phyloP scores from a whole-genome alignment of 2,797 vertebrate genomes.

The Sphaeramia orbicularis region DNA sequence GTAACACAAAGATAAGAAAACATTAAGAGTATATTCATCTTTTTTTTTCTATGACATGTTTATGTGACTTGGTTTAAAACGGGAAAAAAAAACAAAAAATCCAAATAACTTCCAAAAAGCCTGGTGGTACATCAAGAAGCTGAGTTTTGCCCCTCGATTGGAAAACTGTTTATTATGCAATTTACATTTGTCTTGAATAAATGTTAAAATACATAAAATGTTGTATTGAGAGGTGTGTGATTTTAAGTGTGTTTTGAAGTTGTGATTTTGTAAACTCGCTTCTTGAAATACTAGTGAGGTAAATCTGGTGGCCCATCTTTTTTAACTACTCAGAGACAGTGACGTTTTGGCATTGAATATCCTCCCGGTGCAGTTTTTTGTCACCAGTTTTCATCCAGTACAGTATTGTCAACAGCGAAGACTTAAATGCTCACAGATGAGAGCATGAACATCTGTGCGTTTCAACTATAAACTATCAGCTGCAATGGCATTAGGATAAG shows the following conservation, averaged over 20 bases:
- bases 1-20: conserved; percentile 82
- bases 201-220: background rate
- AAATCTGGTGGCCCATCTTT: conserved; percentile 59
- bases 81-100: conserved; percentile 43
- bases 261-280: conserved; percentile 43
- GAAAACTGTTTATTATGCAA: no score
- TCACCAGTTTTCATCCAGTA: conserved; percentile 40
- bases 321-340: conserved; percentile 33
- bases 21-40: conserved; percentile 68
- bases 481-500: conserved; percentile 48
- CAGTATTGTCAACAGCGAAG: conserved; percentile 33
- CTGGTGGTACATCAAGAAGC: conserved; percentile 53
- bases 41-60: conserved; percentile 47
- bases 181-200: conserved; percentile 10
- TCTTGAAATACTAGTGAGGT: conserved; percentile 73
- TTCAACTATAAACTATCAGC: conserved; percentile 31
- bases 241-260: conserved; percentile 14
- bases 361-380: conserved; percentile 44
- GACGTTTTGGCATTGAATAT: conserved; percentile 69
- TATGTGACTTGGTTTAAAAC: conserved; percentile 30
- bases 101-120: conserved; percentile 51
- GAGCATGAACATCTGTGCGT: conserved; percentile 14
- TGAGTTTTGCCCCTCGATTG: background rate
- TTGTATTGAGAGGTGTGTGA: conserved; percentile 9
- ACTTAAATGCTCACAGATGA: conserved; percentile 19